phyloP scores from a whole-genome alignment of 2,113 vertebrate species.

The Phrynosoma platyrhinos region DNA sequence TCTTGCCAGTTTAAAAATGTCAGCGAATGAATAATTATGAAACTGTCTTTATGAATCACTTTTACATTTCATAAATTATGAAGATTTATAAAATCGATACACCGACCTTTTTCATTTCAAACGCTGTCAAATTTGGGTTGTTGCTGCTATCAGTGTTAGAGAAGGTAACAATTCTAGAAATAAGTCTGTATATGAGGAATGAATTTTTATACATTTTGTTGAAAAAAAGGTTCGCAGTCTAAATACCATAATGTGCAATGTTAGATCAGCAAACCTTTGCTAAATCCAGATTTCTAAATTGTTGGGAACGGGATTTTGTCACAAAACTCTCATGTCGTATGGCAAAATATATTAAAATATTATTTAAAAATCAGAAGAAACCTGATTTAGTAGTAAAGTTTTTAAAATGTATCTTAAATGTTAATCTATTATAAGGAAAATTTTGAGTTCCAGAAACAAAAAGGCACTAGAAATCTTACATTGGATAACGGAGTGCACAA shows the following conservation, averaged over 20 bases:
- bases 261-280: background rate
- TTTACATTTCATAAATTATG: background rate
- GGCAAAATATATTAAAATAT: background rate
- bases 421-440: no score
- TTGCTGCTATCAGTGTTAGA: background rate
- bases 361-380: background rate
- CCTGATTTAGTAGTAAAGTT: background rate
- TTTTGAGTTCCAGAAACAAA: no score
- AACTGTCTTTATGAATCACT: background rate
- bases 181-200: background rate
- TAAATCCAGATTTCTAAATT: background rate
- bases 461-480: no score
- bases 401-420: background rate
- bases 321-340: background rate
- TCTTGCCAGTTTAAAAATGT: background rate
- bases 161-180: background rate
- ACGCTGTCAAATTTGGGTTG: background rate
- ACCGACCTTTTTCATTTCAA: background rate
- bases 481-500: no score
- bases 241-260: background rate
- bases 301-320: background rate
- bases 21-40: background rate
- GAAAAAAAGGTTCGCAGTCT: background rate
- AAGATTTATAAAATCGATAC: background rate
- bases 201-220: background rate